A percentile compares a stretch with the other conserved stretches of the same genome.
Evolutionary conservation across 2,797 vertebrate species (phyloP).

Genomic region (Amazonetta brasiliensis): DNA sequence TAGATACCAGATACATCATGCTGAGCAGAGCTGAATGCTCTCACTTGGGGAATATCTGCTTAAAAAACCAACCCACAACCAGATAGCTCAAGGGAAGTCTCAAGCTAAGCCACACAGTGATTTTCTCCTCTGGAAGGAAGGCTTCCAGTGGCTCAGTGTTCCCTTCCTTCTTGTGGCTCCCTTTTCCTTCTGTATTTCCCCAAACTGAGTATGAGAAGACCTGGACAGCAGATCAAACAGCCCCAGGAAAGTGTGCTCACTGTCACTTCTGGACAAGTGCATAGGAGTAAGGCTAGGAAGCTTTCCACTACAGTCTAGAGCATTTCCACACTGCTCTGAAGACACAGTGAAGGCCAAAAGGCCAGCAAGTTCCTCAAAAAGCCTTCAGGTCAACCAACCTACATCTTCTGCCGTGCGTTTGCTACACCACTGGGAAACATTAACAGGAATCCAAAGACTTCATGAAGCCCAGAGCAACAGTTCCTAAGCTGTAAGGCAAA

Average conservation of each 20-base stretch:
- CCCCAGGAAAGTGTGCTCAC: not conserved
- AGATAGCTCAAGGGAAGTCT: not conserved
- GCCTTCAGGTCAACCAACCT: not conserved
- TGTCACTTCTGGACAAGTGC: not conserved
- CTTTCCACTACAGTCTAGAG: not conserved
- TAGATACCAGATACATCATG: rapidly evolving
- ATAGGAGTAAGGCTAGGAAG: not conserved
- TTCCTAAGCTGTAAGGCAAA: not conserved
- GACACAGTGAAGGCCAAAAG: not conserved
- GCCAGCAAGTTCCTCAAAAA: not conserved
- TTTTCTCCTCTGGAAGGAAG: not conserved
- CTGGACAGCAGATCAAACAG: not conserved
- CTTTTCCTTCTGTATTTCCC: not conserved
- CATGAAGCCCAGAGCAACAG: not conserved
- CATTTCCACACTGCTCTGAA: not conserved
- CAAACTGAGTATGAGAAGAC: rapidly evolving
- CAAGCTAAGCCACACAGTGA: not conserved
- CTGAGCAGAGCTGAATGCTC: not conserved
- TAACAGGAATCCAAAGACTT: rapidly evolving
- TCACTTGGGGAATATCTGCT: not conserved
- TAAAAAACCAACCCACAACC: not conserved
- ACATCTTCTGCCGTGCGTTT: not conserved
- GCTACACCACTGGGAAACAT: not conserved
- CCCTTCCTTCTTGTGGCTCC: not conserved
- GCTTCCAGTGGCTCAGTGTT: not conserved